Evolutionary conservation across 2,888 invertebrate genomes (phyloP).

Genomic region (Gryllus longicercus): DNA sequence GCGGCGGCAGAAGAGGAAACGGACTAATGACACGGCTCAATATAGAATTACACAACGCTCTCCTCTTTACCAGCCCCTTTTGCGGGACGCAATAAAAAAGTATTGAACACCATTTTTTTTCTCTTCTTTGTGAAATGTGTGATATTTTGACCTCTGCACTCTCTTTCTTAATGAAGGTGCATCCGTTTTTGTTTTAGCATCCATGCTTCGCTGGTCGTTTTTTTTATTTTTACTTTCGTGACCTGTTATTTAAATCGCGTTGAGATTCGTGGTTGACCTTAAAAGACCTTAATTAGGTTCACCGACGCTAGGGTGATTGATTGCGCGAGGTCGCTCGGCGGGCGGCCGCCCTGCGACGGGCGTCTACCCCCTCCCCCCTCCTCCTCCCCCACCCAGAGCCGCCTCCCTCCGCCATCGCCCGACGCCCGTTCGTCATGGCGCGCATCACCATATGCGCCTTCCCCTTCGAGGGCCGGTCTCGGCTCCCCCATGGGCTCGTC

Average conservation of each 20-base stretch:
- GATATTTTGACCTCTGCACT: neutral
- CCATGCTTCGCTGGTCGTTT: conserved; percentile 11
- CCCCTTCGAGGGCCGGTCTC: too few relatives aligned
- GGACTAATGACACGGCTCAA: too few relatives aligned
- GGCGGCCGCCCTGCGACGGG: neutral
- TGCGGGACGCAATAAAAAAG: too few relatives aligned
- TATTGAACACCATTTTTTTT: too few relatives aligned
- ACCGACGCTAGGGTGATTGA: conserved; percentile 29
- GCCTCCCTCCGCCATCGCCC: neutral
- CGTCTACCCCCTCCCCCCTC: neutral
- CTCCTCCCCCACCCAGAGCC: neutral
- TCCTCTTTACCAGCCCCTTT: too few relatives aligned
- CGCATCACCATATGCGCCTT: too few relatives aligned
- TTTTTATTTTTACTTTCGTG: conserved; percentile 24
- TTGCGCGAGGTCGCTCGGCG: conserved; percentile 20
- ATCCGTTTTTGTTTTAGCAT: conserved; percentile 26
- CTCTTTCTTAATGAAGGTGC: conserved; percentile 30
- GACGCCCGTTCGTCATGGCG: neutral
- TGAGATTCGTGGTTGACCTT: conserved; percentile 33
- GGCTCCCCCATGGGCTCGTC: too few relatives aligned
- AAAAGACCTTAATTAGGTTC: conserved; percentile 31
- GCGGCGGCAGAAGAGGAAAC: too few relatives aligned
- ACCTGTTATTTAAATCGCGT: conserved; percentile 33
- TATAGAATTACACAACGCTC: too few relatives aligned
- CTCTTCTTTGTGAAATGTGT: too few relatives aligned